These are phyloP conservation scores for Melanophora roralis DNA, from an alignment of 2,888 invertebrate species.

Conservation along the genomic window DNA sequence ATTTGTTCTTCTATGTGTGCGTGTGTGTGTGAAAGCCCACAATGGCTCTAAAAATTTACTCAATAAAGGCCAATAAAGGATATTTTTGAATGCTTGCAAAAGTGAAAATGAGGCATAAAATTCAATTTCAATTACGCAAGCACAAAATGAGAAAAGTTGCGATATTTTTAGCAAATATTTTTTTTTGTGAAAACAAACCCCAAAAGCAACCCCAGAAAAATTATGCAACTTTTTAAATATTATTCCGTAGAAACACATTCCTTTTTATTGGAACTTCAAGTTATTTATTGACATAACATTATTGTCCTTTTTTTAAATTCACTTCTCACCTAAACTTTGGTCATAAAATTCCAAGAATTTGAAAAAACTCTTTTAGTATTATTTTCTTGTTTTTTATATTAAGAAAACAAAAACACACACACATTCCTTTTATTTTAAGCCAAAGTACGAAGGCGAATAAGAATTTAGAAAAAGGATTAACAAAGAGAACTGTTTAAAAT, in stretches of 20 bases:
- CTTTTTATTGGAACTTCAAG: no score
- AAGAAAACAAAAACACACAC: neutral
- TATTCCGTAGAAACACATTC: no score
- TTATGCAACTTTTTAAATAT: no score
- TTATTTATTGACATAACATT: slow-evolving; percentile 29
- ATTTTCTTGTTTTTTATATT: neutral
- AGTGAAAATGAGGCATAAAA: slow-evolving; percentile 3
- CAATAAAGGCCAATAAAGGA: neutral
- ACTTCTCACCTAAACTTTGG: slow-evolving; percentile 51
- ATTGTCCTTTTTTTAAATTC: neutral
- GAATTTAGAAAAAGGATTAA: slow-evolving; percentile 3
- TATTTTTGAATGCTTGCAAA: neutral
- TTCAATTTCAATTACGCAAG: slow-evolving; percentile 7
- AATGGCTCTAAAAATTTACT: neutral
- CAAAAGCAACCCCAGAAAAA: no score
- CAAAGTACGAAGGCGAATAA: slow-evolving; percentile 8
- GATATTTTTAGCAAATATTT: no score
- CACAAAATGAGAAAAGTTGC: neutral
- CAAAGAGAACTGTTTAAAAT: slow-evolving; percentile 22
- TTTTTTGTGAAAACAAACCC: no score
- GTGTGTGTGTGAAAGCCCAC: neutral
- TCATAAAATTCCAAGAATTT: slow-evolving; percentile 56
- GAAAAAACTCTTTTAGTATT: slow-evolving; percentile 27
- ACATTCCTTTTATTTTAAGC: slow-evolving; percentile 10
- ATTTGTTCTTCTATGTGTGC: neutral